Evolutionary conservation across 1,140 invertebrate genomes (phyloP).

Genomic region (Apis dorsata): DNA sequence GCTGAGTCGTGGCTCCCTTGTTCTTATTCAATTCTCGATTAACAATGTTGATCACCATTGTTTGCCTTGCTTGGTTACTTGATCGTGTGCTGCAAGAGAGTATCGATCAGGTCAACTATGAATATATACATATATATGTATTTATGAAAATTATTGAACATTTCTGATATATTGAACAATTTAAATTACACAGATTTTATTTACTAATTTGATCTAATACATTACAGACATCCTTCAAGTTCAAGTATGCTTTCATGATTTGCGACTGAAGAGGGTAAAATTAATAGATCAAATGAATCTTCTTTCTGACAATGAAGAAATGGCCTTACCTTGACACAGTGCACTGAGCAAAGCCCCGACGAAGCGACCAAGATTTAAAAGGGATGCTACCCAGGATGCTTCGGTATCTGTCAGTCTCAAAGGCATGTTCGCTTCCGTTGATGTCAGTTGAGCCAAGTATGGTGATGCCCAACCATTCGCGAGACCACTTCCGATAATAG

Average conservation of each 20-base stretch:
- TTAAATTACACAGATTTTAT: neutral
- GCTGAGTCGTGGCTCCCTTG: constrained; percentile 65
- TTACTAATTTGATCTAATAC: neutral
- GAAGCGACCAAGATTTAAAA: constrained; percentile 75
- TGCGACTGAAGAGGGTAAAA: neutral
- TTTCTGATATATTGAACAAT: neutral
- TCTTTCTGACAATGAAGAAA: constrained; percentile 40
- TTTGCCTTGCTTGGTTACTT: constrained; percentile 25
- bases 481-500: constrained; percentile 71
- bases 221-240: neutral
- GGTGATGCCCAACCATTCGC: constrained; percentile 78
- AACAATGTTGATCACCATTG: constrained; percentile 32
- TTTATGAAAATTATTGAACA: neutral
- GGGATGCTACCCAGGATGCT: constrained; percentile 76
- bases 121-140: neutral
- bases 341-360: constrained; percentile 71
- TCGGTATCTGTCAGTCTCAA: constrained; percentile 70
- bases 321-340: constrained; percentile 72
- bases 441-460: constrained; percentile 75
- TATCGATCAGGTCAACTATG: constrained; percentile 26
- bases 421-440: constrained; percentile 56
- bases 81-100: constrained; percentile 38
- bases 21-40: constrained; percentile 53
- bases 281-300: constrained; percentile 24
- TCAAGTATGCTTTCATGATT: neutral